Percentiles rank a stretch among this genome's conserved stretches.
phyloP scores from a whole-genome alignment of 2,797 vertebrate genomes.

The Propithecus perrieri region DNA sequence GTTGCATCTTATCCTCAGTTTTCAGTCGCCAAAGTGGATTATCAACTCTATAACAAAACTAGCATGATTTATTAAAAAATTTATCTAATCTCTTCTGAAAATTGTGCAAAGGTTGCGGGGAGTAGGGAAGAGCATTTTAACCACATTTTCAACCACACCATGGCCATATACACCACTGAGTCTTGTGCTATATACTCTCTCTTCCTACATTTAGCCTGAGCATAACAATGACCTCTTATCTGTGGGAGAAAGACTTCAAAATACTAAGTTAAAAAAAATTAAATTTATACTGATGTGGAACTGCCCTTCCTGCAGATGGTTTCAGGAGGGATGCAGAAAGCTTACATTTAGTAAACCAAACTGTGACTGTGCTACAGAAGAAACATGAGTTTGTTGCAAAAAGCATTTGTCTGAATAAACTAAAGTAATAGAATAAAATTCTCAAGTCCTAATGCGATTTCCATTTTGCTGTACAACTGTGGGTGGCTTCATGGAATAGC shows the following conservation, averaged over 20 bases:
- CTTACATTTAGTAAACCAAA: slow-evolving; percentile 38
- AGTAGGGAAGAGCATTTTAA: not conserved
- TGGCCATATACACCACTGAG: not conserved
- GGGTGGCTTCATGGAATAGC: not conserved
- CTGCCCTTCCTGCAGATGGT: not conserved
- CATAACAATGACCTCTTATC: not conserved
- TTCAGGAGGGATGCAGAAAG: not conserved
- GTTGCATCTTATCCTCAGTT: not conserved
- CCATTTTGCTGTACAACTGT: not conserved
- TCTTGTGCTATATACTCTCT: not conserved
- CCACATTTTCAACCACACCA: not conserved
- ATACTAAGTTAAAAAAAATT: not conserved
- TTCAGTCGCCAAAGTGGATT: not conserved
- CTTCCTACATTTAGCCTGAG: not conserved
- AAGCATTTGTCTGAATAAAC: not conserved
- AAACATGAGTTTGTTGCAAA: not conserved
- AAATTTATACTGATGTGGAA: not conserved
- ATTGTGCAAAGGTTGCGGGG: no score
- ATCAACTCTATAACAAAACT: not conserved
- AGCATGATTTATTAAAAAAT: not conserved
- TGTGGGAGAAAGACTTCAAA: not conserved
- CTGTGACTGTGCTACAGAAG: slow-evolving; percentile 72
- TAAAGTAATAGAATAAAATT: not conserved
- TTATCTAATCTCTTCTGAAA: not conserved
- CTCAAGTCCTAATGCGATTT: not conserved